Conservation (phyloP, 2,113 vertebrate genomes). For the Columbina picui region DNA sequence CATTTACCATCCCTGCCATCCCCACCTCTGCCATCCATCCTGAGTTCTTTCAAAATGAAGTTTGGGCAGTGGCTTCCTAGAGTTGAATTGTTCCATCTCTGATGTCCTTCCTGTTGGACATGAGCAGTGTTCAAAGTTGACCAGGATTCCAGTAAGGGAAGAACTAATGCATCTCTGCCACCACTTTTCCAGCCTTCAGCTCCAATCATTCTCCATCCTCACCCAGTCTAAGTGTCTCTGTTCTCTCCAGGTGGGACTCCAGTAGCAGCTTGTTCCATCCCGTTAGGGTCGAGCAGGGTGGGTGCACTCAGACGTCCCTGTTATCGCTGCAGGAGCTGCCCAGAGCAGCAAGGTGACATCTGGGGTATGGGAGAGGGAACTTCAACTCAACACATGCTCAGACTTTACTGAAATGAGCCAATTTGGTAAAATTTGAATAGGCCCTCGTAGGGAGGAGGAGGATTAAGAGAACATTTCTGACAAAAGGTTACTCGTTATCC, state of each 20-base stretch:
- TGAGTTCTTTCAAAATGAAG: background rate
- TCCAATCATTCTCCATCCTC: background rate
- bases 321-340: background rate
- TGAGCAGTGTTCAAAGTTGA: background rate
- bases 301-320: rapidly evolving
- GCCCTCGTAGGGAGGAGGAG: background rate
- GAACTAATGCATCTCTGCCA: background rate
- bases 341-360: background rate
- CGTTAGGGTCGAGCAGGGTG: background rate
- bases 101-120: rapidly evolving
- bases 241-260: background rate
- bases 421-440: background rate
- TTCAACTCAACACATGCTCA: background rate
- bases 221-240: background rate
- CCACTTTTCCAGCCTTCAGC: background rate
- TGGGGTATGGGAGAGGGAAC: background rate
- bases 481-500: no score
- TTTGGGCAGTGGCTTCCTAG: background rate
- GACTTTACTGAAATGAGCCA: background rate
- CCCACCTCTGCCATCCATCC: background rate
- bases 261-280: background rate
- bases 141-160: background rate
- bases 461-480: background rate
- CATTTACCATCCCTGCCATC: background rate
- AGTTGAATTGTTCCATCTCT: no score